Base-by-base conservation (phyloP, 2,113 vertebrate genomes). In the Nymphicus hollandicus region DNA sequence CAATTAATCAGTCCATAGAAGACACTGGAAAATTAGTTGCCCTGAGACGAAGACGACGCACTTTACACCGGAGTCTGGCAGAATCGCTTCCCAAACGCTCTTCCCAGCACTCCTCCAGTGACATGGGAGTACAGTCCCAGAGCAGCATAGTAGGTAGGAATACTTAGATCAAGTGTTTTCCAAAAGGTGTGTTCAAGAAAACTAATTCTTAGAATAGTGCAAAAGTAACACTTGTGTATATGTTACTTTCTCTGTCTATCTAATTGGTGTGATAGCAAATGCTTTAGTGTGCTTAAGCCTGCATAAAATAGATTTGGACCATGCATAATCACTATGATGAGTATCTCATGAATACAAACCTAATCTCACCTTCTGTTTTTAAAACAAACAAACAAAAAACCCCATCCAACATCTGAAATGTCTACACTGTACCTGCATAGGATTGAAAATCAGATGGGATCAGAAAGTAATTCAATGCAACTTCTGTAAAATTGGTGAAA, bases 21-120 rank as follows among this genome's bases (percentile, higher is more conserved):
- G 99, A 99, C 64, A 70, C 96, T 31, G 98, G 98, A 76, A 99
- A 99, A 97, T 80, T 97, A 31, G 96, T 97, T 25, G 98, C 97
- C 31, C 60, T 99, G 25, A 97, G 99, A 35, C 97, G 99, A 87
- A 98, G 99, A 81, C 97, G 99, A 94, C 97, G 99, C 70, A 97
- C 98, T 18, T 99, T 97, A 95, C 99, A 98, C 93, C 97, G 98
- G 49, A 97, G 97, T 13, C 64, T 98, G 56, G 87, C 97, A 11
- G 99, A 99, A 60, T 97, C 98, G 8, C 95, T 98, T 89, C 98
- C 98, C 73, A 98, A 97, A 61, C 96, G 96, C 15, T 81, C 97
- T 70, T 94, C 96, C 50, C 97, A 86, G 17, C 89, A 70, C 46
- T 95, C 97, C 31, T 88, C 97, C 60, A 93, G 96, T 86, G 96